Base-by-base conservation (phyloP, 2,888 invertebrate species). In the Drosophila barbarae region DNA sequence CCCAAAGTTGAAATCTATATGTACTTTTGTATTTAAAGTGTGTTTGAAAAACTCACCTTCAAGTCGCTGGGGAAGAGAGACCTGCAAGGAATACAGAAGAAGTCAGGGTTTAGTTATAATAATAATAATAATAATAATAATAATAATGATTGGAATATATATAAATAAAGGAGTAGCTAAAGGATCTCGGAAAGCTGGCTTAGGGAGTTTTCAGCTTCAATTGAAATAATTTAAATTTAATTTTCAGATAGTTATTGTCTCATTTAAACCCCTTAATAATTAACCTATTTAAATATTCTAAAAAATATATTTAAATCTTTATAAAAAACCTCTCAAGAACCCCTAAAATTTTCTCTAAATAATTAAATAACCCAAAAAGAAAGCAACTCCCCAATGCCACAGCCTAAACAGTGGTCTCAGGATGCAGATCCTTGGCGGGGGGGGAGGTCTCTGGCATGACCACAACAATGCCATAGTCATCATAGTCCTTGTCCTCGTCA, bases 41-140 rank as follows among this genome's bases (percentile, higher is more conserved):
- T 47, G 36, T 69, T 56, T 26, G 53, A 1, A 18, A 67, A 18
- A 67, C 71, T 69, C 59, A 78, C 77, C 77, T 84, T n/a, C 41
- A n/a, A 30, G 66, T 13, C 66, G 30, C 36, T 32, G 42, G 35
- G 61, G 5, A 26, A 51, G 26, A 41, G 4, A 32, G 42, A 41
- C 12, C 66, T 67, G 55, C 36, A 35, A 41, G 32, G 21, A 10
- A 67, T 26, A 32, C 34, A 51, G n/a, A 36, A 50, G 2, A 44
- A n/a, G 7, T 1, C 21, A 6, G 6, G 34, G 26, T 8, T 50
- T 6, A 51, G 13, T 46, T 34, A 39, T 34, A 65, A 15, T 34
- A 28, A 34, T 23, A 26, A 32, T 18, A 28, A 21, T 12, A 23
- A 10, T 23, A 13, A 1, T 39, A 5, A n/a, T n/a, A 41, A 23